Evolutionary conservation across 2,113 vertebrate species (phyloP).

Genomic region (Carassius gibelio): DNA sequence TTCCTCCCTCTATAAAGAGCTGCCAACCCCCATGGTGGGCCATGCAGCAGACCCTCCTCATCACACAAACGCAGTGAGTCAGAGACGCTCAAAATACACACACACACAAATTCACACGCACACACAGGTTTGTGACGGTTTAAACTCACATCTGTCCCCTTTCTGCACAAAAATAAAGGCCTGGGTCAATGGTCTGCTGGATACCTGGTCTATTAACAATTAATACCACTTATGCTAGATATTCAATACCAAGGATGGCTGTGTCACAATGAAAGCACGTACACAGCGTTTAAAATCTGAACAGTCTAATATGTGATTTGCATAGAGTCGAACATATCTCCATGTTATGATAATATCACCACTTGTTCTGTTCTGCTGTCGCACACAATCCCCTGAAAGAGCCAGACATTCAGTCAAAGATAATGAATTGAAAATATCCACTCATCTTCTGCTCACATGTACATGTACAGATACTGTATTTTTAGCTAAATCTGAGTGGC

Average conservation of each 20-base stretch:
- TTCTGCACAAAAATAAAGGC: neutral
- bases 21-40: neutral
- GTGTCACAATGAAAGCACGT: neutral
- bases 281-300: neutral
- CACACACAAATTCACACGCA: neutral
- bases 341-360: neutral
- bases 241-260: neutral
- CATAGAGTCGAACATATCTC: neutral
- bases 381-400: neutral
- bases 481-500: slow-evolving; percentile 14
- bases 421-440: neutral
- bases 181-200: neutral
- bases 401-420: neutral
- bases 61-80: neutral
- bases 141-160: neutral
- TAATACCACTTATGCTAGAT: neutral
- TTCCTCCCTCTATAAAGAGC: neutral
- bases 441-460: neutral
- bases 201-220: slow-evolving; percentile 17
- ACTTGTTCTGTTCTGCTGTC: neutral
- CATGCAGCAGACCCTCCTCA: slow-evolving; percentile 7
- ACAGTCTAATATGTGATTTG: neutral
- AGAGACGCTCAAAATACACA: neutral
- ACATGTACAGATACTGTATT: neutral
- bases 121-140: neutral